Evolutionary conservation across 1,140 invertebrate genomes (phyloP), one percentile per base, ranked within the genome.

Genomic region (Brachionus koreanus): DNA sequence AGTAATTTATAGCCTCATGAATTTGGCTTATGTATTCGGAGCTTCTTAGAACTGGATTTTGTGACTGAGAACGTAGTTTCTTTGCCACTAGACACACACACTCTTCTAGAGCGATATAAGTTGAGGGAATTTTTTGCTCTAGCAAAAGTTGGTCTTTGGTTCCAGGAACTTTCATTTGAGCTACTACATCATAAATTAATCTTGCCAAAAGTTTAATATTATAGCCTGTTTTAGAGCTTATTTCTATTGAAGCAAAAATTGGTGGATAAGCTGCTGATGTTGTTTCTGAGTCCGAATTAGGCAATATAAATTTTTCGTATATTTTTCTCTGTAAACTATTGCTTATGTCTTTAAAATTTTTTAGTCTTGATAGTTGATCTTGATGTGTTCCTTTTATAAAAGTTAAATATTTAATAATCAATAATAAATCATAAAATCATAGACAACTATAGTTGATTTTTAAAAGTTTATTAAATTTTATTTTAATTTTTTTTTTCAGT

Each of bases 81-180:
- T 91, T 0, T 97, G 92, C 29, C 96, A 94, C 61, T 39, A 61
- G 57, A 16, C 57, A 10, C 10, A 79, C 39, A 19, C 76, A 79
- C 85, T 98, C 95, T 89, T 98, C 95, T 29, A 99, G 87, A 2
- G 94, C 94, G 25, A 98, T 89, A 88, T 98, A 99, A 74, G 94
- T 96, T 5, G 95, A 95, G 0, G 97, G 97, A 7, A 99, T 94
- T 86, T 94, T 93, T 87, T 98, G 96, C 84, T 97, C 94, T 10
- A 99, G 88, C 4, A 98, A 86, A 1, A 96, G 89, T 87, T 96
- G 84, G 57, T 86, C 79, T 67, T 82, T 82, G 23, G 39, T 67
- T 39, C 57, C 57, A 0, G 79, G 79, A 10, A 52, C 79, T 82
- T 37, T 65, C 46, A 84, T 49, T 81, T 84, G 83, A 43, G 69